phyloP scores from a whole-genome alignment of 2,797 vertebrate genomes.

The Sebastes melanostomus region DNA sequence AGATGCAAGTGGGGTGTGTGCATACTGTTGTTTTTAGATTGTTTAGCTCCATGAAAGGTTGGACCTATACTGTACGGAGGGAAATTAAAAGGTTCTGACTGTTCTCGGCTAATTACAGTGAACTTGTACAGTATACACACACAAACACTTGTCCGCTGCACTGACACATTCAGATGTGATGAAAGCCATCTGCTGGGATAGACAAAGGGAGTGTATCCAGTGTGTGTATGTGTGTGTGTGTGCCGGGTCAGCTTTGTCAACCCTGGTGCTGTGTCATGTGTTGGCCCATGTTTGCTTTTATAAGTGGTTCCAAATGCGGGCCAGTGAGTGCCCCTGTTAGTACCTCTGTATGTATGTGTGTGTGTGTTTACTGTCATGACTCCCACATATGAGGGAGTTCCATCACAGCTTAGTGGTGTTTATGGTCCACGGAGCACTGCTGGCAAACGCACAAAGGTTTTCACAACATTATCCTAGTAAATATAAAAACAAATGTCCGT shows the following conservation, averaged over 20 bases:
- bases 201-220: conserved; percentile 73
- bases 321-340: conserved; percentile 10
- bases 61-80: background rate
- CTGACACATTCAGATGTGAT: conserved; percentile 75
- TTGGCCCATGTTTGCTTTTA: conserved; percentile 62
- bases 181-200: conserved; percentile 78
- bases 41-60: background rate
- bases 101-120: conserved; percentile 23
- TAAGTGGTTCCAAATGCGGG: conserved; percentile 68
- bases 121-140: conserved; percentile 27
- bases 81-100: conserved; percentile 12
- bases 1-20: conserved; percentile 37
- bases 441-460: conserved; percentile 40
- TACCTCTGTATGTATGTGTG: background rate
- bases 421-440: conserved; percentile 32
- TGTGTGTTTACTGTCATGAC: conserved; percentile 46
- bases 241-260: conserved; percentile 65
- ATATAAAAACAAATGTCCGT: conserved; percentile 15
- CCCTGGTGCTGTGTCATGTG: conserved; percentile 69
- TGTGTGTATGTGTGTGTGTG: conserved; percentile 19
- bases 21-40: background rate
- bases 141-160: conserved; percentile 40
- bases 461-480: conserved; percentile 42
- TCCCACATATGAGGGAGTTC: conserved; percentile 41
- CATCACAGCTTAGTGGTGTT: conserved; percentile 31